Base-by-base conservation (phyloP, 2,113 vertebrate genomes). In the Propithecus coquereli region DNA sequence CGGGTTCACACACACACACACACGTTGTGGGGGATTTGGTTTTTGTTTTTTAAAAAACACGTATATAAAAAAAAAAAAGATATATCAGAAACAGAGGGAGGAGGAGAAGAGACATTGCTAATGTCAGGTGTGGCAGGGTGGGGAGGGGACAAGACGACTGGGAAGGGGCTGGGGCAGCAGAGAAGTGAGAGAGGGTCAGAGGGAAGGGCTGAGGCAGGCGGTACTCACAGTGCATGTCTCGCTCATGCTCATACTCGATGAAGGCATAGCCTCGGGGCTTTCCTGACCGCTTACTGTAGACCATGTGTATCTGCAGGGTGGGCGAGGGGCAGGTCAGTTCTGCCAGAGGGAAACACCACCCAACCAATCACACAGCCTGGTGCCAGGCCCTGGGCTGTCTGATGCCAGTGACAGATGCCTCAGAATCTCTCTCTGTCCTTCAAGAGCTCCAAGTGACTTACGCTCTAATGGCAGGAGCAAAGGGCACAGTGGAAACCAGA, bases 241-340 rank as follows among this genome's bases (percentile, higher is more conserved):
- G 98, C 94, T 99, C 99, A 18, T 99, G 99, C 89, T 99, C 99
- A 0, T 99, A 99, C 97, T 99, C 99, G 12, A 99, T 99, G 99
- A 99, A 99, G 27, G 99, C 99, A 25, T 99, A 99, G 94, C 99
- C 99, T 0, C 99, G 98, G 32, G 99, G 99, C 95, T 99, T 99
- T 47, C 99, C 99, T 0, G 99, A 99, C 85, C 98, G 98, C 98
- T 99, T 99, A 98, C 99, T 99, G 98, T 99, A 99, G 25, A 99
- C 99, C 77, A 99, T 99, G 97, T 99, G 99, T 96, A 99, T 99
- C 99, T 99, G 97, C 0, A 9, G 30, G 57, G 7, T 0, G 9
- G 16, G 1, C 0, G 2, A 3, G 12, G 0, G 10, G 37, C 7
- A n/a, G 34, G 79, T 89, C 2, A 96, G 59, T 16, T 43, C 66